phyloP scores from a whole-genome alignment of 2,888 invertebrate species.

The Chrysolina haemoptera region DNA sequence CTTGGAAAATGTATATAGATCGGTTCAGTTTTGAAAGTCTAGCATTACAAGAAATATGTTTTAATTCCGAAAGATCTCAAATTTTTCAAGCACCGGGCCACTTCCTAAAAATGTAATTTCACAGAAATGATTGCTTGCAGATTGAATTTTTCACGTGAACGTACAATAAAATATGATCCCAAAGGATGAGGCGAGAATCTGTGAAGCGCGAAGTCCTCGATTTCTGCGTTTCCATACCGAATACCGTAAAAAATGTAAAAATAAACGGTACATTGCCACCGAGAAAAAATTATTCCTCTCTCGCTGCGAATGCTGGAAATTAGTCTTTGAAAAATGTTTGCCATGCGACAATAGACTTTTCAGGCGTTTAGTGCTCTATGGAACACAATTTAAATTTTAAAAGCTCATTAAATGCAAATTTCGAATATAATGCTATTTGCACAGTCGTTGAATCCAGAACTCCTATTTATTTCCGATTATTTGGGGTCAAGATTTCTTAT shows the following conservation, averaged over 20 bases:
- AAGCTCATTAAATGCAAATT: conserved; percentile 62
- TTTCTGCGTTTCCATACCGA: background rate
- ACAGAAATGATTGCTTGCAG: conserved; percentile 5
- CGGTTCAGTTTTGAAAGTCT: no score
- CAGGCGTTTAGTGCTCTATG: conserved; percentile 23
- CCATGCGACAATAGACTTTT: conserved; percentile 29
- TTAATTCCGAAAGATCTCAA: no score
- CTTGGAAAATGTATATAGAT: no score
- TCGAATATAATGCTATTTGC: conserved; percentile 37
- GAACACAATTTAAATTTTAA: conserved; percentile 59
- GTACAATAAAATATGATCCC: conserved; percentile 8
- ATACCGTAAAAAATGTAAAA: background rate
- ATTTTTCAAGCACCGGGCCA: background rate
- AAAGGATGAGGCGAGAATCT: conserved; percentile 2
- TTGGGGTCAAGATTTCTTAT: background rate
- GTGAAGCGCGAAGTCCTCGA: background rate
- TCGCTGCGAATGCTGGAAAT: conserved; percentile 18
- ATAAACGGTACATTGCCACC: conserved; percentile 5
- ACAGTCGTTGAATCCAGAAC: conserved; percentile 12
- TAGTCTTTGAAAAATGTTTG: conserved; percentile 41
- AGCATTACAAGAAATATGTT: no score
- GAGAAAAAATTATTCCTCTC: conserved; percentile 10
- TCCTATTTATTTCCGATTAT: background rate
- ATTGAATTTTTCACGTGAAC: conserved; percentile 9
- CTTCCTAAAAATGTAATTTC: conserved; percentile 7